These are phyloP conservation scores for Watsonalla cultraria DNA, from an alignment of 2,888 invertebrate species.

Conservation along the genomic window DNA sequence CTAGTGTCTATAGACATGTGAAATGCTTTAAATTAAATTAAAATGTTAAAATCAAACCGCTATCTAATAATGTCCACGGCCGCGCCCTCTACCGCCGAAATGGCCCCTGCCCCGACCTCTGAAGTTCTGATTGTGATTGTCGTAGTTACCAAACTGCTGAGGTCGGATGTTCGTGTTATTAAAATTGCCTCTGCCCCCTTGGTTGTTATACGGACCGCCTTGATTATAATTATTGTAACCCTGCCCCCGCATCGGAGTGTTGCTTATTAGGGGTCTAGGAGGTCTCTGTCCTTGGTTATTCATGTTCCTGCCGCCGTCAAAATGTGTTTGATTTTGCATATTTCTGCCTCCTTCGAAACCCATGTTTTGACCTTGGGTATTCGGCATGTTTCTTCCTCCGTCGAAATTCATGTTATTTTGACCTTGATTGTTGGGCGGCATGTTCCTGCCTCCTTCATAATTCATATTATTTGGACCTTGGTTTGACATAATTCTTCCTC, in stretches of 20 bases:
- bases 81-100: constrained; percentile 44
- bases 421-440: not conserved
- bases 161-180: constrained; percentile 29
- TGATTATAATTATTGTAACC: not conserved
- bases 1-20: not conserved
- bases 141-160: constrained; percentile 32
- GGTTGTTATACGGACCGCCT: not conserved
- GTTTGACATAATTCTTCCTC: not conserved
- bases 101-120: constrained; percentile 41
- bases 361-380: not conserved
- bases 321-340: not conserved
- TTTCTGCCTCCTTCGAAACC: not conserved
- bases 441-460: not conserved
- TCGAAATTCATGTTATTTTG: not conserved
- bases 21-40: not conserved
- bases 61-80: constrained; percentile 25
- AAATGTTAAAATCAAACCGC: not conserved
- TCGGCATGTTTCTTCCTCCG: not conserved
- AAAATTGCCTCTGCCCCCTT: constrained; percentile 35
- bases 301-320: not conserved
- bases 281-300: constrained; percentile 15
- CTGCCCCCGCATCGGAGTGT: constrained; percentile 1
- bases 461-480: not conserved
- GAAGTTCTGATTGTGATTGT: constrained; percentile 21
- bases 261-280: constrained; percentile 12